Conservation (phyloP, 2,888 invertebrate genomes). For the Melikaiella ostensackeni region DNA sequence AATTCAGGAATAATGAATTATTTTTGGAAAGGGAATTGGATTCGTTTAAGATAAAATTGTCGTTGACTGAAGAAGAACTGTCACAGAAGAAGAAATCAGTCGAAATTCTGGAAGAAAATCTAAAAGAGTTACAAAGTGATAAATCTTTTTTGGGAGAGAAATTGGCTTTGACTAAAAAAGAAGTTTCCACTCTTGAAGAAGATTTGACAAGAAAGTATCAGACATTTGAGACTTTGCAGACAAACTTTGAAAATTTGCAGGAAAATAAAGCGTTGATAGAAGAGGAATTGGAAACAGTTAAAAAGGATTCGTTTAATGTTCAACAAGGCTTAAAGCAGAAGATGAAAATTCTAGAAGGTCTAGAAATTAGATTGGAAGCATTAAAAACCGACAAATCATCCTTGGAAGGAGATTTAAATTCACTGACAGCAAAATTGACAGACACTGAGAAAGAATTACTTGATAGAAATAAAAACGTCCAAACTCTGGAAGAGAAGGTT, state of each 20-base stretch:
- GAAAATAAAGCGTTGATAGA: neutral
- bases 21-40: constrained; percentile 21
- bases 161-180: neutral
- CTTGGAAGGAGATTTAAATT: constrained; percentile 5
- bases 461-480: neutral
- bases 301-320: neutral
- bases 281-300: neutral
- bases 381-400: neutral
- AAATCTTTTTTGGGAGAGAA: constrained; percentile 12
- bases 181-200: neutral
- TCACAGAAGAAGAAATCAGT: neutral
- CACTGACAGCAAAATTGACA: neutral
- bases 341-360: neutral
- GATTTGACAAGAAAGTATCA: neutral
- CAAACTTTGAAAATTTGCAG: neutral
- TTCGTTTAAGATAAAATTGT: neutral
- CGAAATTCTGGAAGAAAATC: neutral
- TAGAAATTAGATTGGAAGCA: neutral
- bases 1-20: neutral
- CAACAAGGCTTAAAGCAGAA: neutral
- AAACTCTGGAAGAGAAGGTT: constrained; percentile 24
- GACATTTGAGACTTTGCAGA: neutral
- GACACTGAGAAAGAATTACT: neutral
- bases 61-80: neutral
- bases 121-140: neutral